These are phyloP conservation scores for Microplitis mediator DNA, from an alignment of 1,140 invertebrate species.

Conservation along the genomic window DNA sequence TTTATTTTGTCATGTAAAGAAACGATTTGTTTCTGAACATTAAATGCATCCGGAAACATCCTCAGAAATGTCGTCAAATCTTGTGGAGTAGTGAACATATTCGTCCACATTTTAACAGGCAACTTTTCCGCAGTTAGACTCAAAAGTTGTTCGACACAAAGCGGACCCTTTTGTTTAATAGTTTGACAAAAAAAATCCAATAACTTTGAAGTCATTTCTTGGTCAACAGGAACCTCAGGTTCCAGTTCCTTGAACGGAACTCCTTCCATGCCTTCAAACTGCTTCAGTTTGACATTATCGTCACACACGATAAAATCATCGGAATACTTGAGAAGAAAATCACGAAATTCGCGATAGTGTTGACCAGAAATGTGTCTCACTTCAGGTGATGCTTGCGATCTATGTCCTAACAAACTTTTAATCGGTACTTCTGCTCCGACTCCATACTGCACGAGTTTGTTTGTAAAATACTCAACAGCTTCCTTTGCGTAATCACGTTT, in stretches of 20 bases:
- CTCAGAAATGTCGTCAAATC: constrained; percentile 87
- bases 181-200: constrained; percentile 79
- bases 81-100: constrained; percentile 84
- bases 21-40: constrained; percentile 88
- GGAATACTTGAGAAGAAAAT: constrained; percentile 84
- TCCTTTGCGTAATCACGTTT: constrained; percentile 89
- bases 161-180: constrained; percentile 78
- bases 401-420: constrained; percentile 88
- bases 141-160: constrained; percentile 85
- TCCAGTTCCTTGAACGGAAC: constrained; percentile 61
- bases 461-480: constrained; percentile 93
- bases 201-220: constrained; percentile 75
- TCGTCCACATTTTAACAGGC: constrained; percentile 77
- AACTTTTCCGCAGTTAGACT: constrained; percentile 79
- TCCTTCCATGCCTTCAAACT: constrained; percentile 66
- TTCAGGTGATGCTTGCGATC: constrained; percentile 92
- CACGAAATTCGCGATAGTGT: constrained; percentile 91
- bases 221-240: constrained; percentile 80
- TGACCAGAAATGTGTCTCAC: constrained; percentile 93
- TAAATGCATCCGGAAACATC: constrained; percentile 88
- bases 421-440: constrained; percentile 90
- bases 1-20: constrained; percentile 76
- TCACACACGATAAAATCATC: constrained; percentile 89
- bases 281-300: constrained; percentile 78
- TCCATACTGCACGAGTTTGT: constrained; percentile 88